Conservation (phyloP, 2,113 vertebrate species). For the Arizona elegans region DNA sequence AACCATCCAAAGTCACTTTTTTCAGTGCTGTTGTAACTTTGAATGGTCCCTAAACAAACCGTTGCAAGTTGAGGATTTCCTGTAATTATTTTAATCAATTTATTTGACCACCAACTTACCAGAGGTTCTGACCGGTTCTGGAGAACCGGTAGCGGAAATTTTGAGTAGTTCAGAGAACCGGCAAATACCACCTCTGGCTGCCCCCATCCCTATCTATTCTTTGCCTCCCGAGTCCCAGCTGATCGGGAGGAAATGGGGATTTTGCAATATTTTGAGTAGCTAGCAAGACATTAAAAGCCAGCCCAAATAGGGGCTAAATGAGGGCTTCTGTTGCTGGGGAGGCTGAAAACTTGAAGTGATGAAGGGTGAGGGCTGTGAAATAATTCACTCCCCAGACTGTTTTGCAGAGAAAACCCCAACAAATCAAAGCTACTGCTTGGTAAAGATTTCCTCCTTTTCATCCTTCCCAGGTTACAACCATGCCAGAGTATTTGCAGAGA, state of each 20-base stretch:
- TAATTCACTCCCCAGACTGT: too few species aligned
- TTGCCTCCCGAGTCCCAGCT: too few species aligned
- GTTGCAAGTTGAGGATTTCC: background rate
- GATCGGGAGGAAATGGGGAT: too few species aligned
- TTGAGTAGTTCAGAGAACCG: too few species aligned
- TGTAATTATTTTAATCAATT: background rate
- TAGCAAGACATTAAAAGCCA: background rate
- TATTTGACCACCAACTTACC: background rate
- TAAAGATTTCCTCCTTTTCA: background rate
- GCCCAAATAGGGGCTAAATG: background rate
- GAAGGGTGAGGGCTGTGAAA: background rate
- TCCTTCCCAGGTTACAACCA: slow-evolving; percentile 83
- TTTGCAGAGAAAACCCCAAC: background rate
- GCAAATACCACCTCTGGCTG: too few species aligned
- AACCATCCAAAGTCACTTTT: background rate
- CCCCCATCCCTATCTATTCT: too few species aligned
- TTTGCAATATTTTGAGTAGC: background rate
- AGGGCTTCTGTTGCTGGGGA: background rate
- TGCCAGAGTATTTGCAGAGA: slow-evolving; percentile 89
- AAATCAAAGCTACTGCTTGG: background rate
- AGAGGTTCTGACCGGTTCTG: background rate
- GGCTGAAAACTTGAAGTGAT: too few species aligned
- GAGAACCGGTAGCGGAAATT: too few species aligned
- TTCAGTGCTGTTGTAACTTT: background rate
- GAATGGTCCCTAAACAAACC: background rate